Percentiles rank a stretch among this genome's conserved stretches.
Evolutionary conservation across 1,140 invertebrate genomes (phyloP).

Genomic region (Probaryconus sp.): DNA sequence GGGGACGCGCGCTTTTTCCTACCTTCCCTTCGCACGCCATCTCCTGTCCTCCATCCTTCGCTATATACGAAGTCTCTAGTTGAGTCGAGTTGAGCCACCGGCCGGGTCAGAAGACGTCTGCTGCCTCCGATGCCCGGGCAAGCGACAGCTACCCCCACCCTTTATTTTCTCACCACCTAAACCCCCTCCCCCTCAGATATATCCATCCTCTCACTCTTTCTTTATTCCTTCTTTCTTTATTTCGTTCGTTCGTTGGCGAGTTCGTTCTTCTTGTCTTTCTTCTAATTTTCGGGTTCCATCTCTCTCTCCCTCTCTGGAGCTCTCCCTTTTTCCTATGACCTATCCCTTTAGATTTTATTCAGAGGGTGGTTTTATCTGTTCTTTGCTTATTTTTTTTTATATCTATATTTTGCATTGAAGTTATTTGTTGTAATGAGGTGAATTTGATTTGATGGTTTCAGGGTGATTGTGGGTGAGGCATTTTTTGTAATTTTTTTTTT

Average conservation of each 20-base stretch:
- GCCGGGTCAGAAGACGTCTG: conserved; percentile 79
- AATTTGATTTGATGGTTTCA: too few relatives aligned
- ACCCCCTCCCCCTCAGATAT: conserved; percentile 42
- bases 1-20: conserved; percentile 53
- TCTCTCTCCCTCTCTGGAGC: conserved; percentile 35
- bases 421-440: too few relatives aligned
- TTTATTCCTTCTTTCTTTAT: conserved; percentile 45
- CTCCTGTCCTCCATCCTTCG: conserved; percentile 54
- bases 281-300: too few relatives aligned
- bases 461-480: too few relatives aligned
- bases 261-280: too few relatives aligned
- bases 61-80: conserved; percentile 69
- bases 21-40: conserved; percentile 63
- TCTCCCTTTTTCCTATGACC: conserved; percentile 20
- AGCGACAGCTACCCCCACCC: conserved; percentile 76
- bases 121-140: conserved; percentile 74
- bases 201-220: conserved; percentile 64
- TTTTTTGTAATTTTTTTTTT: too few relatives aligned
- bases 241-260: too few relatives aligned
- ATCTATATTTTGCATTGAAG: conserved; percentile 31
- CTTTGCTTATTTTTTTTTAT: conserved; percentile 37
- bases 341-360: conserved; percentile 36
- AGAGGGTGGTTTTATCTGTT: background rate
- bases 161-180: conserved; percentile 64
- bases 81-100: conserved; percentile 76